These are phyloP conservation scores for Himantopus leucocephalus DNA, from an alignment of 2,113 vertebrate species.

Conservation along the genomic window DNA sequence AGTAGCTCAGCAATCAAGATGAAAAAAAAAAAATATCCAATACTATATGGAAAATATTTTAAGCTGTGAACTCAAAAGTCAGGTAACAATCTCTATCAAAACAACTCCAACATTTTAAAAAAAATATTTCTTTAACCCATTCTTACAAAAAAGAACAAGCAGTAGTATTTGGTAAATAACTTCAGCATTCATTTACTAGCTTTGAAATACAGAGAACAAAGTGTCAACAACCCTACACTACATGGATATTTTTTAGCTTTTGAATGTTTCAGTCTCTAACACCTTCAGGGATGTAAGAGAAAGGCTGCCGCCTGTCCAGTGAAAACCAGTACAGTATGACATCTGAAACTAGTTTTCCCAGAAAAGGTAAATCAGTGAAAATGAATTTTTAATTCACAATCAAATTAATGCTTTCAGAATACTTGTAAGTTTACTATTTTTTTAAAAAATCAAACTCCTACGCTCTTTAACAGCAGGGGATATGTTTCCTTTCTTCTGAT, in stretches of 20 bases:
- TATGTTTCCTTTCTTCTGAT: not conserved
- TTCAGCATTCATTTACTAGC: not conserved
- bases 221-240: not conserved
- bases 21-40: not conserved
- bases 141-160: not conserved
- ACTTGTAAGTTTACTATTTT: not conserved
- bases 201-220: not conserved
- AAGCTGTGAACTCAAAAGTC: not conserved
- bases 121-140: not conserved
- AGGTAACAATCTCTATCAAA: not conserved
- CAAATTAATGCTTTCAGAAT: not conserved
- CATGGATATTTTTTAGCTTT: not conserved
- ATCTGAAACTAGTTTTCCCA: not conserved
- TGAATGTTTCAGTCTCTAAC: not conserved
- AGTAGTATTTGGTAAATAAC: not conserved
- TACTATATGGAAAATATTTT: not conserved
- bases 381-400: not conserved
- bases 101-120: not conserved
- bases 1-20: not conserved
- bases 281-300: not conserved
- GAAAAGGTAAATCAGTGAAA: not conserved
- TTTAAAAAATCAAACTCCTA: not conserved
- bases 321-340: not conserved
- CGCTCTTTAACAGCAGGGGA: not conserved
- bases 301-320: not conserved